Conservation (phyloP, 2,888 invertebrate genomes). For the Hydrotaea diabolus region DNA sequence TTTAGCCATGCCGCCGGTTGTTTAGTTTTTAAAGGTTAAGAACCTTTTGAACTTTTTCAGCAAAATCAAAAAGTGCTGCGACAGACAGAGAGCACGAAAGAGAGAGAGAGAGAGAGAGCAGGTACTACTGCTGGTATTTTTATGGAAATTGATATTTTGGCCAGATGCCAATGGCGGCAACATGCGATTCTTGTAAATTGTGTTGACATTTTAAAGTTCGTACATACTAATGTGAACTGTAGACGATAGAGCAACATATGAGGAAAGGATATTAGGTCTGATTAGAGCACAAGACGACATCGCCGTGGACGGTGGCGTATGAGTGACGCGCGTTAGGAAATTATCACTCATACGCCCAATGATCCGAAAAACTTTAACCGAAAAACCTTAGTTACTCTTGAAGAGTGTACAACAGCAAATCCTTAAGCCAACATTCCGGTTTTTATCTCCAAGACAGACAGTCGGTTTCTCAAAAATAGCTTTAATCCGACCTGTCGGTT, state of each 20-base stretch:
- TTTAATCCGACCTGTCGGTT: too few relatives aligned
- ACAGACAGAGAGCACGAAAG: too few relatives aligned
- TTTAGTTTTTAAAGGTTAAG: constrained; percentile 14
- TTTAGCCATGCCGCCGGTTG: background rate
- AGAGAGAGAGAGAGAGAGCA: too few relatives aligned
- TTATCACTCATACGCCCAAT: constrained; percentile 22
- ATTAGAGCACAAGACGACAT: background rate
- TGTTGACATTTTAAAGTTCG: constrained; percentile 1
- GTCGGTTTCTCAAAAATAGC: too few relatives aligned
- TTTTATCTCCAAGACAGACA: too few relatives aligned
- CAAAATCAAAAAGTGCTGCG: background rate
- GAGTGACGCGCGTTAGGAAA: background rate
- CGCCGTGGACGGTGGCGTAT: background rate
- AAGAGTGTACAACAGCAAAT: too few relatives aligned
- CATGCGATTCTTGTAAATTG: constrained; percentile 1
- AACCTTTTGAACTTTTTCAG: constrained; percentile 31
- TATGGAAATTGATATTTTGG: constrained; percentile 66
- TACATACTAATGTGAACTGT: background rate
- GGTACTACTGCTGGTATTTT: too few relatives aligned
- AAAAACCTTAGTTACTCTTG: too few relatives aligned
- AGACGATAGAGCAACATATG: background rate
- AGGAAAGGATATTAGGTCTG: background rate
- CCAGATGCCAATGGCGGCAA: constrained; percentile 48
- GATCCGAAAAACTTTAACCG: background rate
- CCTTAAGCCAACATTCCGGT: too few relatives aligned